phyloP scores from a whole-genome alignment of 30 jellyfish, hydroid and myxozoan genomes.

The Rhopilema esculentum region DNA sequence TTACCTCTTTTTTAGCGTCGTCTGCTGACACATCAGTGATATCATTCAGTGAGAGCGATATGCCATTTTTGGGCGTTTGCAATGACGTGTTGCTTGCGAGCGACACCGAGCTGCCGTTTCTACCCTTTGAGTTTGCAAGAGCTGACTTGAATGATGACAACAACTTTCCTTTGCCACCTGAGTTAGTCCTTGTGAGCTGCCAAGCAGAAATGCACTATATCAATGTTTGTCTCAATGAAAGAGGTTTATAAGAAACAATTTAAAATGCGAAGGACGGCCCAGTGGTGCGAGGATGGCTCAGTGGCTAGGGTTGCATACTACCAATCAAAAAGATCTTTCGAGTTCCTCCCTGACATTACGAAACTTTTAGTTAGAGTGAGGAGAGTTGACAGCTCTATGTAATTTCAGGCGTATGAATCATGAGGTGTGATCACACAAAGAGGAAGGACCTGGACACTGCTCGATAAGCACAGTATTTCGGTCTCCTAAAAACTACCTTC shows the following conservation, averaged over 20 bases:
- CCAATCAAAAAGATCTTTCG: too few species aligned
- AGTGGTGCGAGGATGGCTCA: too few species aligned
- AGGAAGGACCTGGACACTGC: too few species aligned
- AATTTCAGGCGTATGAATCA: too few species aligned
- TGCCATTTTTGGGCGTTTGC: conserved; percentile 56
- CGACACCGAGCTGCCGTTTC: conserved; percentile 74
- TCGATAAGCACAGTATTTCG: too few species aligned
- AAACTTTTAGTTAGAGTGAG: too few species aligned
- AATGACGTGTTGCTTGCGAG: conserved; percentile 43
- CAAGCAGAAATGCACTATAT: neutral
- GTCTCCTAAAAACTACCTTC: too few species aligned
- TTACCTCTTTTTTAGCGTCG: conserved; percentile 70
- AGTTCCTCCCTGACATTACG: too few species aligned
- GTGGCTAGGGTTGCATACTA: too few species aligned
- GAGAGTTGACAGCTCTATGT: too few species aligned
- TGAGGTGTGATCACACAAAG: too few species aligned
- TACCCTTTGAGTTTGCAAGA: conserved; percentile 48
- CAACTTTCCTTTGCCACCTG: conserved; percentile 83
- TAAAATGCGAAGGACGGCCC: neutral
- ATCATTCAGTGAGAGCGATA: conserved; percentile 81
- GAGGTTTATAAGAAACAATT: neutral
- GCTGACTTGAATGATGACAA: conserved; percentile 93
- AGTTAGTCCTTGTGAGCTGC: conserved; percentile 53
- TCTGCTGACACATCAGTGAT: conserved; percentile 43
- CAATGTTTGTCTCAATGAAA: neutral